Percentiles rank a stretch among this genome's conserved stretches.
Evolutionary conservation across 2,797 vertebrate genomes (phyloP).

Genomic region (Telmatherina bonti): DNA sequence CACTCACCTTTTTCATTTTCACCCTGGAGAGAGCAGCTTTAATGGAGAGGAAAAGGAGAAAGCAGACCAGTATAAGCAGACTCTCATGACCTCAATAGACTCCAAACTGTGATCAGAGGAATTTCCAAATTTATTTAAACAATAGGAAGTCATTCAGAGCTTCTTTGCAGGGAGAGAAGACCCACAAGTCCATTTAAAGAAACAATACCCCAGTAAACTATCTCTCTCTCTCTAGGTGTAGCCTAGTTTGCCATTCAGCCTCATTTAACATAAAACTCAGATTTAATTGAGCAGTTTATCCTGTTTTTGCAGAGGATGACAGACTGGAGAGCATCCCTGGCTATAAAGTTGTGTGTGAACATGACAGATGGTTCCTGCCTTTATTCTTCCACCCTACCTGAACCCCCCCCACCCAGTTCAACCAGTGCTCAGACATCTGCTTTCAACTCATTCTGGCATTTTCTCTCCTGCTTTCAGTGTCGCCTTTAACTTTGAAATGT

Average conservation of each 20-base stretch:
- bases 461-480: slow-evolving; percentile 26
- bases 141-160: not conserved
- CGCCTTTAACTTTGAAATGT: slow-evolving; percentile 58
- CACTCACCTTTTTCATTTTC: slow-evolving; percentile 32
- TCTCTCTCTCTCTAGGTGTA: not conserved
- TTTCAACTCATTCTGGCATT: slow-evolving; percentile 44
- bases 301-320: not conserved
- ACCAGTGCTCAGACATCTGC: slow-evolving; percentile 19
- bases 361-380: not conserved
- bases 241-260: slow-evolving; percentile 7
- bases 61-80: slow-evolving; percentile 61
- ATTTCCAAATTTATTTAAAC: not conserved
- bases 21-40: too few relatives aligned
- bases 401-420: not conserved
- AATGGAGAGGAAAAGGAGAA: too few relatives aligned
- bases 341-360: not conserved
- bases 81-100: slow-evolving; percentile 50
- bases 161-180: not conserved
- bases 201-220: not conserved
- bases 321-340: not conserved
- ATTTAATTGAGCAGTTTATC: not conserved
- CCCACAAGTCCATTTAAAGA: not conserved
- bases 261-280: not conserved
- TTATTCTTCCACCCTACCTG: not conserved
- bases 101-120: slow-evolving; percentile 31